Evolutionary conservation across 2,113 vertebrate species (phyloP), one percentile per base, ranked within the genome.

Genomic region (Athene cunicularia): DNA sequence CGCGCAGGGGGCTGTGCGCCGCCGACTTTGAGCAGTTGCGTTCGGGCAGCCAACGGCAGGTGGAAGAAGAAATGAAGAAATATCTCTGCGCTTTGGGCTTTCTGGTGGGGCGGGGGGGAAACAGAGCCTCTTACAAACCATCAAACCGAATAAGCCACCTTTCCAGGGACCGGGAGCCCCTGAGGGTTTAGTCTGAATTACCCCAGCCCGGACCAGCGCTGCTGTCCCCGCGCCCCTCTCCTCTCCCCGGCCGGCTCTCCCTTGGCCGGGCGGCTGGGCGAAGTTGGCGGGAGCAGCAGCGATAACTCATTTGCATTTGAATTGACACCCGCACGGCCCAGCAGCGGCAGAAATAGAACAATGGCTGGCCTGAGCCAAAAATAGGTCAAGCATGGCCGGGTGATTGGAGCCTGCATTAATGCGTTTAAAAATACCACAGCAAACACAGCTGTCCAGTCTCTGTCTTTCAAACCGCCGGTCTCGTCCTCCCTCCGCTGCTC

Each of bases 281-380:
- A 97, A 98, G 94, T 98, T 98, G 98, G 98, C 97, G 96, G 97
- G 97, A 98, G 97, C 98, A 79, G 98, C 93, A 76, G 98, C 97
- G 95, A 98, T 95, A 98, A 98, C 98, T 99, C 98, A 99, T 99
- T 99, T 99, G 99, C 99, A 99, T 99, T 99, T 99, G 99, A 99
- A 99, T 99, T 98, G 99, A 99, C 99, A 99, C 99, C 99, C 99
- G 98, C 98, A 97, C 97, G 99, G 99, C 99, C 99, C 99, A 99
- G 98, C 99, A 98, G 99, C 98, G 99, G 99, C 99, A 99, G 98
- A 99, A 99, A 99, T 99, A 99, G 99, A 99, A 99, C 99, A 99
- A 99, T 99, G 99, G 99, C 99, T 98, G 98, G 98, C 99, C 98
- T 98, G 97, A 99, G 99, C 99, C 99, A 99, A 99, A 99, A 99